Evolutionary conservation across 2,797 vertebrate species (phyloP), one percentile per base, ranked within the genome.

Genomic region (Sebastes itinus): DNA sequence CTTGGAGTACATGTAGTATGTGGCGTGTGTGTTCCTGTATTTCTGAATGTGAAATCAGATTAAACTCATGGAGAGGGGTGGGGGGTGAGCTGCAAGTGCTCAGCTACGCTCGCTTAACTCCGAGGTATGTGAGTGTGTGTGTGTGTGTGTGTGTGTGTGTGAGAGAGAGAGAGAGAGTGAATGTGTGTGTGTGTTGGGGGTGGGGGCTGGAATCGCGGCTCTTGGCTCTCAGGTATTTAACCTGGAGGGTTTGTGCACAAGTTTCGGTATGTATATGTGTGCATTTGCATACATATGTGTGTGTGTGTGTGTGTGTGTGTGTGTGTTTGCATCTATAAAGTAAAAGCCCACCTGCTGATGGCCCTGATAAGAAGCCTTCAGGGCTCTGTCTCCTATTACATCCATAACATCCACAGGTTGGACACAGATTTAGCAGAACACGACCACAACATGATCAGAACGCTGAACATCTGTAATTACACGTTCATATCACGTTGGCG

Each of bases 321-420:
- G 80, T 76, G 66, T 69, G 52, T 69, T 13, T 68, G 67, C 10
- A 3, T 76, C 63, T 81, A 54, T 75, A 80, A 87, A 85, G 87
- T 70, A 70, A 84, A 80, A 85, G 80, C 65, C 88, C 92, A 94
- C 92, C 93, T 94, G 94, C 85, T 91, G 91, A 92, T 94, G 64
- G 78, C 23, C 28, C 62, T 82, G 89, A 94, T 94, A 93, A 93
- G 87, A 81, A 75, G 32, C 80, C 80, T 81, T 38, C 5, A 6
- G 71, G 82, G 59, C 49, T 77, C 64, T 13, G 61, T 85, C 80
- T 92, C 80, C 22, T 71, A 3, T 92, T 92, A 90, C 92, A 87
- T 75, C 72, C 78, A 80, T 62, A 88, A 88, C 82, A 82, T 91
- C 72, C 54, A 82, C 78, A 79, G 30, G 72, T 82, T 82, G 68